Conservation (phyloP, 2,797 vertebrate species). For the Hemibagrus guttatus region DNA sequence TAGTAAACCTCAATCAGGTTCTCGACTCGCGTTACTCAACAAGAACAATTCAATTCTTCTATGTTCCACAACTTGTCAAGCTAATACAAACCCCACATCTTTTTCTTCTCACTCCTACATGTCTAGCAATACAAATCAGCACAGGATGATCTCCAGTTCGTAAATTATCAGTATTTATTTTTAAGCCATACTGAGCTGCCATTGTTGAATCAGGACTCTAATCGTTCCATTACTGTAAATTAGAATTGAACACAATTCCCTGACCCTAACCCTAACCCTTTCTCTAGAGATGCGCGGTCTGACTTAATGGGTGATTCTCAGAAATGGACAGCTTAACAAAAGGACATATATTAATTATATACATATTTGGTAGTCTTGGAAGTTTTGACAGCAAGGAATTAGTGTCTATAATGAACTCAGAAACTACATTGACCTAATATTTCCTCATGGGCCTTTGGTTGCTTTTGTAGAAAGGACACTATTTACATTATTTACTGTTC, state of each 20-base stretch:
- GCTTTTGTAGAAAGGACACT: too few species aligned
- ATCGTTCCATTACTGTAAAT: background rate
- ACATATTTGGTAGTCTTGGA: background rate
- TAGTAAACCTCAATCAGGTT: background rate
- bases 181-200: background rate
- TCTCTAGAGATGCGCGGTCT: background rate
- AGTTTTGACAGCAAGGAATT: too few species aligned
- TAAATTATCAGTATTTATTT: slow-evolving; percentile 3
- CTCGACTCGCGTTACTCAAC: background rate
- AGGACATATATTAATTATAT: background rate
- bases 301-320: slow-evolving; percentile 4
- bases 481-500: too few species aligned
- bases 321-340: slow-evolving; percentile 5
- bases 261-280: background rate
- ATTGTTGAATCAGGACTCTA: background rate
- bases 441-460: too few species aligned
- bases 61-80: background rate
- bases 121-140: background rate
- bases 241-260: background rate
- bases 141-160: background rate
- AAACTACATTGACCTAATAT: too few species aligned
- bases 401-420: too few species aligned
- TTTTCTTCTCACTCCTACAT: background rate
- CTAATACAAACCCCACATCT: background rate
- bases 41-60: background rate